A percentile compares a stretch with the other conserved stretches of the same genome.
phyloP scores from a whole-genome alignment of 1,140 invertebrate species.

The Achatina immaculata region DNA sequence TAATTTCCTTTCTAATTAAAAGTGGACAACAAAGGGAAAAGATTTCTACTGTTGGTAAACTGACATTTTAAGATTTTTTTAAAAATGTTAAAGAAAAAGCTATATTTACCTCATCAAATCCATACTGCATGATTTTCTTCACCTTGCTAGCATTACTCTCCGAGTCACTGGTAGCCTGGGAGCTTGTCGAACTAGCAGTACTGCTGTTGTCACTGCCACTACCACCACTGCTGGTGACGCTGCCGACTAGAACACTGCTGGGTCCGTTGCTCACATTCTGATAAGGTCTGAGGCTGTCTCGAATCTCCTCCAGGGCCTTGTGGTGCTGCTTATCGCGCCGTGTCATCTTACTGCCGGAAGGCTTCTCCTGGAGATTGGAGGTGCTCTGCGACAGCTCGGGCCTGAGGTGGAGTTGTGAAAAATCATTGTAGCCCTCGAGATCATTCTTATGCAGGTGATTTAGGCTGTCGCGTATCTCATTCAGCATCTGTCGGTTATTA shows the following conservation, averaged over 20 bases:
- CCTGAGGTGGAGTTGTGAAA: slow-evolving; percentile 43
- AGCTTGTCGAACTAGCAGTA: slow-evolving; percentile 36
- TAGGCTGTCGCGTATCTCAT: slow-evolving; percentile 64
- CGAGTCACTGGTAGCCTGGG: slow-evolving; percentile 68
- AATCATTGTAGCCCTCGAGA: slow-evolving; percentile 42
- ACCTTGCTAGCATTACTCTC: slow-evolving; percentile 53
- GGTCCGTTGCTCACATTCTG: slow-evolving; percentile 76
- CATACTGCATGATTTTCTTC: slow-evolving; percentile 53
- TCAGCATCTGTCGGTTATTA: slow-evolving; percentile 66
- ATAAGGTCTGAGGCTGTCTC: slow-evolving; percentile 86
- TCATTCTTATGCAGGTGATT: slow-evolving; percentile 60
- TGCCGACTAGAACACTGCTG: slow-evolving; percentile 78
- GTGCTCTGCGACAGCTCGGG: slow-evolving; percentile 56
- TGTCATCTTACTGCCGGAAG: slow-evolving; percentile 41
- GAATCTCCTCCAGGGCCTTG: slow-evolving; percentile 88
- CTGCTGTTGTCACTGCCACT: slow-evolving; percentile 40
- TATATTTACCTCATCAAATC: slow-evolving; percentile 63
- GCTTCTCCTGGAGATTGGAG: slow-evolving; percentile 54
- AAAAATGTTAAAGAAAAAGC: no score
- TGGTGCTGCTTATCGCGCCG: slow-evolving; percentile 78
- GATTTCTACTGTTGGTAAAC: no score
- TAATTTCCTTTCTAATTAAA: no score
- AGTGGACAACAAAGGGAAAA: no score
- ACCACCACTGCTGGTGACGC: slow-evolving; percentile 71
- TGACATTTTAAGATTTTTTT: no score